Base-by-base conservation (phyloP, 2,797 vertebrate species). In the Epinephelus awoara region DNA sequence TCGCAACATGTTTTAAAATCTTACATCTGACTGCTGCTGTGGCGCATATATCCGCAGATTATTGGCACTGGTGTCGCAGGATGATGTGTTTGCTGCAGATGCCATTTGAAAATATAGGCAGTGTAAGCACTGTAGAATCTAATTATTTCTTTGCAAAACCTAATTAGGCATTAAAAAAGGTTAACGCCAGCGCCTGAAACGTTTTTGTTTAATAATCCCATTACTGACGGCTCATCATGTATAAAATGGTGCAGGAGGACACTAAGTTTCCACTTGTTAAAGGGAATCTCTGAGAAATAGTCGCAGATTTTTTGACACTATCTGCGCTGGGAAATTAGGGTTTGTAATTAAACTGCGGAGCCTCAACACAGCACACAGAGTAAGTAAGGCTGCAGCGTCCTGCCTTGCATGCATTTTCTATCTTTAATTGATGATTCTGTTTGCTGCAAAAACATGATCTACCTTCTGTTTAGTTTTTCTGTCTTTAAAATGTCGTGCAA, bases 151-250 rank as follows among this genome's bases (percentile, higher is more conserved):
- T 98, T 97, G 97, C 98, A 99, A 99, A 99, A 99, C 98, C 97
- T 98, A 99, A 99, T 99, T 99, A 99, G 97, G 97, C 98, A 96
- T 99, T 97, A 98, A 98, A 98, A 98, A 99, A 99, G 98, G 98
- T 99, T 99, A 99, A 98, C 98, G 97, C 98, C 98, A 99, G 98
- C 98, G 98, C 98, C 98, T 98, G 97, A 99, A 99, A 99, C 97
- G 98, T 98, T 99, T 99, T 99, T 99, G 98, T 99, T 99, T 99
- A 99, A 99, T 99, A 99, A 99, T 99, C 98, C 98, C 97, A 99
- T 99, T 99, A 99, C 98, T 98, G 98, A 97, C 96, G 97, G 97
- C 98, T 99, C 98, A 98, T 99, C 98, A 98, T 99, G 98, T 99
- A 99, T 99, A 99, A 99, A 99, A 99, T 97, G 97, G 97, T 97